Conservation (phyloP, 2,888 invertebrate species). For the Aradus depressus region DNA sequence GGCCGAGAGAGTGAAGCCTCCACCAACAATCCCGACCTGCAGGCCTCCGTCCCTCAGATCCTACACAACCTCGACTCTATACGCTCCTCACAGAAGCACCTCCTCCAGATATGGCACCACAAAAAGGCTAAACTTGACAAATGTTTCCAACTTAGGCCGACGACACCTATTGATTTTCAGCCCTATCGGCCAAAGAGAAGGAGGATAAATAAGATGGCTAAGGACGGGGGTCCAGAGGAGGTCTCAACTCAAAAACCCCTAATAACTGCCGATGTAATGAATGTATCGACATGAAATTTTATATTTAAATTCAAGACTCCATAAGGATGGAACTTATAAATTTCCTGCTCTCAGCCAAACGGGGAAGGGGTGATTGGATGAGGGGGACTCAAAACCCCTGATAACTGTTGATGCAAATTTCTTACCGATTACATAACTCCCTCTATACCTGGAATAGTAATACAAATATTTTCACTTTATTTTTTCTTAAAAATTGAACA, state of each 20-base stretch:
- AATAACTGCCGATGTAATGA: too few species aligned
- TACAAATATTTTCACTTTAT: too few species aligned
- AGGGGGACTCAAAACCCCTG: not conserved
- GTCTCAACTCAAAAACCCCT: too few species aligned
- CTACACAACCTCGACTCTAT: slow-evolving; percentile 76
- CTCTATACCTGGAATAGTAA: not conserved
- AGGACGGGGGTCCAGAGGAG: too few species aligned
- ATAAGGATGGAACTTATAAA: too few species aligned
- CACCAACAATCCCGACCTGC: slow-evolving; percentile 53
- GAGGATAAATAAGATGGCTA: too few species aligned
- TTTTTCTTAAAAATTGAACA: too few species aligned
- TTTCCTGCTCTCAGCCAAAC: too few species aligned
- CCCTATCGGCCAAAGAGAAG: too few species aligned
- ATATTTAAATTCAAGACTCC: too few species aligned
- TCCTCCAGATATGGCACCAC: slow-evolving; percentile 87
- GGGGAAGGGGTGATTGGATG: not conserved
- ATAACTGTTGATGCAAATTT: not conserved
- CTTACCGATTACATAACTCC: not conserved
- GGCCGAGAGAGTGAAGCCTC: slow-evolving; percentile 52
- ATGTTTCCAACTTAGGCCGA: slow-evolving; percentile 85
- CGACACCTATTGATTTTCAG: too few species aligned
- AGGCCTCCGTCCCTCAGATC: slow-evolving; percentile 52
- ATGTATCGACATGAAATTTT: too few species aligned
- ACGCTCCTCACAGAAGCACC: slow-evolving; percentile 79
- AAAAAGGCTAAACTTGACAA: slow-evolving; percentile 91